Conservation (phyloP, 2,113 vertebrate species). For the Hemicordylus capensis region DNA sequence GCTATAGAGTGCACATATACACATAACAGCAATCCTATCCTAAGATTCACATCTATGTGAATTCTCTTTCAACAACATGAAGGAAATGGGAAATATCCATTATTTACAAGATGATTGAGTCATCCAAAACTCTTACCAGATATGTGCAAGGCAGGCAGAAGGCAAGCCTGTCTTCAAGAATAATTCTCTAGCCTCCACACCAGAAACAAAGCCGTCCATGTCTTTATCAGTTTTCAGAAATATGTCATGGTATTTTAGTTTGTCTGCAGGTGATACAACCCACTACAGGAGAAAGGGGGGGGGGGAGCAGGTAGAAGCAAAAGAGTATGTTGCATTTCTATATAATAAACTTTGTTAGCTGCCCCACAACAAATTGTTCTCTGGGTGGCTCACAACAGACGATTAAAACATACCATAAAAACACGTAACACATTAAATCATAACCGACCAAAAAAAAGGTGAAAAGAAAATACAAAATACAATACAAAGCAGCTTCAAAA, state of each 20-base stretch:
- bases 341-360: too few relatives aligned
- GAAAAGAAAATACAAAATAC: too few relatives aligned
- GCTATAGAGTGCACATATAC: neutral
- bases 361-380: too few relatives aligned
- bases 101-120: conserved; percentile 6
- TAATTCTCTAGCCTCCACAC: conserved; percentile 92
- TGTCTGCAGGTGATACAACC: conserved; percentile 92
- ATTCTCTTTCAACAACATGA: neutral
- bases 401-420: too few relatives aligned
- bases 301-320: too few relatives aligned
- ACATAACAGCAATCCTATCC: neutral
- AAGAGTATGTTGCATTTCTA: neutral
- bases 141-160: conserved; percentile 89
- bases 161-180: conserved; percentile 95
- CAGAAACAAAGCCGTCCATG: conserved; percentile 96
- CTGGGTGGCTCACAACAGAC: too few relatives aligned
- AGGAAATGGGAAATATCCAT: neutral
- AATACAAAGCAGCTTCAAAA: too few relatives aligned
- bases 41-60: neutral
- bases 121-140: conserved; percentile 85
- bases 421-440: too few relatives aligned
- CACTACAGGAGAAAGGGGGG: conserved; percentile 80
- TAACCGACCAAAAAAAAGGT: too few relatives aligned
- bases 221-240: conserved; percentile 94
- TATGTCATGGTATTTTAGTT: conserved; percentile 93